Base-by-base conservation (phyloP, 2,113 vertebrate genomes). In the Oryzias celebensis region DNA sequence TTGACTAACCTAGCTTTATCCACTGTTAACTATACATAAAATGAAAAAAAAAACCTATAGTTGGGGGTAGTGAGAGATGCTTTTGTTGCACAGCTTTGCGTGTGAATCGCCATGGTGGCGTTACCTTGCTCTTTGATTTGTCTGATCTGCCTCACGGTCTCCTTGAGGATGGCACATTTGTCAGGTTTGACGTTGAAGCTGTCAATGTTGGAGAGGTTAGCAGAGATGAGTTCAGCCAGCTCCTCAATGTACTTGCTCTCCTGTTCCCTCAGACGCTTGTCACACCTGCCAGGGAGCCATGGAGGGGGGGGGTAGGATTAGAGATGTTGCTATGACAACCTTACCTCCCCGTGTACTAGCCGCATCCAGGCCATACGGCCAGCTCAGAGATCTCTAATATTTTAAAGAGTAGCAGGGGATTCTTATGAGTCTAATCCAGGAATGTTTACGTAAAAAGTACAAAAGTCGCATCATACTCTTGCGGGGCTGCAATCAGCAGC, bases 51-150 rank as follows among this genome's bases (percentile, higher is more conserved):
- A 42, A 18, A 41, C 26, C 24, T 17, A n/a, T 36, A 10, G 36
- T 36, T 36, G 36, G 10, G 8, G 36, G 36, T 7, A 8, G 36
- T 10, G 36, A 28, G 5, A 28, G 36, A 12, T 36, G 36, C 41
- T 26, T 51, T 24, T 54, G 24, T 48, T 36, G 12, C 10, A 36
- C 36, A 36, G 36, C 36, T 16, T 4, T 3, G 3, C n/a, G 31
- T 12, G 7, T 14, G 23, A 52, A 5, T 16, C 18, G 41, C 20
- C 24, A 18, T 45, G 52, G 47, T 14, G 59, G 12, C 2, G 5
- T 26, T 94, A 97, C 97, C 97, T 96, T 98, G 97, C 78, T 98
- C 96, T 89, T 98, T 98, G 91, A 99, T 98, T 88, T 98, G 97
- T 58, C 97, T 92, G 85, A 99, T 99, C 90, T 99, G 97, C 71